Evolutionary conservation across 1,140 invertebrate genomes (phyloP), one percentile per base, ranked within the genome.

Genomic region (Lepidurus apus): DNA sequence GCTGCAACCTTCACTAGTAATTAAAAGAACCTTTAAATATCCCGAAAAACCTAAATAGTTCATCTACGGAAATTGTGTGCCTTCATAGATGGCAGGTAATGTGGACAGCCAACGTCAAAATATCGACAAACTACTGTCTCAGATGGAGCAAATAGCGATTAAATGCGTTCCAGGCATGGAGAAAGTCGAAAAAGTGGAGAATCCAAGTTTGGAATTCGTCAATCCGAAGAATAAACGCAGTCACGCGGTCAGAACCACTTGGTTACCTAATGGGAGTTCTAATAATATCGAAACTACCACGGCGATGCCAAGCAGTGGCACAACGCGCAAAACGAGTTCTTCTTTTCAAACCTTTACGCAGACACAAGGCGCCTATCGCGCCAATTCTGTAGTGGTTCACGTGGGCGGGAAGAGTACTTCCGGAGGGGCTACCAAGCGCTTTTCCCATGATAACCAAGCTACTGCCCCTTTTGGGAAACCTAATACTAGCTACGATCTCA

Each of bases 161-260:
- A 65, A 65, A 9, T 65, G 53, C 53, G 53, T 21, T n/a, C 53
- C 53, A 7, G 13, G 13, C 21, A 0, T n/a, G 5, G 53, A 65
- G 9, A 65, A 17, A 65, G 21, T 1, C 21, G 53, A 53, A 75
- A 78, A 26, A 34, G 13, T 78, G 34, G 73, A 44, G 42, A 6
- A 43, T 34, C 77, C 73, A 26, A n/a, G 24, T 26, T 34, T 24
- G 42, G 73, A 80, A 79, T 43, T 42, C 78, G 10, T 45, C 80
- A 65, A 21, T 21, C 53, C 53, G 7, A 65, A 65, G 53, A 65
- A 65, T 65, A 65, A 65, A 65, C 53, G 53, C 53, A 65, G 8
- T 65, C 53, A 65, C 53, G 53, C 21, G 53, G 21, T 21, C 21
- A 11, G 79, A 80, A 26, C 74, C 44, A 7, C n/a, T 78, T n/a